These are phyloP conservation scores for Papilio gigon DNA, from an alignment of 2,888 invertebrate species.

Conservation along the genomic window DNA sequence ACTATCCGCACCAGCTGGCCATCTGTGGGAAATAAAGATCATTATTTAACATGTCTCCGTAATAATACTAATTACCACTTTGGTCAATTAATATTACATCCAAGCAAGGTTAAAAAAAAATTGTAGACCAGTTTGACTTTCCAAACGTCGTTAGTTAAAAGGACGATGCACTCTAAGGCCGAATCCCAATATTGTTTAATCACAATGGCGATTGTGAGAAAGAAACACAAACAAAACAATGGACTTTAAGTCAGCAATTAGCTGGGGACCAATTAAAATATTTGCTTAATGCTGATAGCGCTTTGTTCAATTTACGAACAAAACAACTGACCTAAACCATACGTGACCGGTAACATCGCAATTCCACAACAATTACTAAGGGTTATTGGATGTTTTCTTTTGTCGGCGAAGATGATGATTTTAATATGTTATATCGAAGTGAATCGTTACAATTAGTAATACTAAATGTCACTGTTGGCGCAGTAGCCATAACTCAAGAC, in stretches of 20 bases:
- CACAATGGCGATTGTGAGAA: conserved; percentile 81
- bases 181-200: conserved; percentile 79
- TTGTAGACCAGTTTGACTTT: conserved; percentile 48
- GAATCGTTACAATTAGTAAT: no score
- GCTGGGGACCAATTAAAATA: conserved; percentile 72
- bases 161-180: conserved; percentile 72
- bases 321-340: conserved; percentile 54
- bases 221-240: conserved; percentile 73
- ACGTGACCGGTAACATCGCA: conserved; percentile 36
- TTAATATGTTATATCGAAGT: no score
- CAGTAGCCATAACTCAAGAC: no score
- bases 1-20: conserved; percentile 60
- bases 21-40: conserved; percentile 66
- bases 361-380: conserved; percentile 4
- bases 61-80: conserved; percentile 12
- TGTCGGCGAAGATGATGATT: neutral
- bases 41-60: conserved; percentile 25
- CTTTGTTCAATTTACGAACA: conserved; percentile 59
- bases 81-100: neutral
- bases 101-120: conserved; percentile 11
- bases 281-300: conserved; percentile 61
- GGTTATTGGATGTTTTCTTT: neutral
- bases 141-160: conserved; percentile 53
- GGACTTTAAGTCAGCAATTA: conserved; percentile 72
- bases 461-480: no score